A percentile compares a stretch with the other conserved stretches of the same genome.
Evolutionary conservation across 1,140 invertebrate genomes (phyloP).

Genomic region (Mya arenaria): DNA sequence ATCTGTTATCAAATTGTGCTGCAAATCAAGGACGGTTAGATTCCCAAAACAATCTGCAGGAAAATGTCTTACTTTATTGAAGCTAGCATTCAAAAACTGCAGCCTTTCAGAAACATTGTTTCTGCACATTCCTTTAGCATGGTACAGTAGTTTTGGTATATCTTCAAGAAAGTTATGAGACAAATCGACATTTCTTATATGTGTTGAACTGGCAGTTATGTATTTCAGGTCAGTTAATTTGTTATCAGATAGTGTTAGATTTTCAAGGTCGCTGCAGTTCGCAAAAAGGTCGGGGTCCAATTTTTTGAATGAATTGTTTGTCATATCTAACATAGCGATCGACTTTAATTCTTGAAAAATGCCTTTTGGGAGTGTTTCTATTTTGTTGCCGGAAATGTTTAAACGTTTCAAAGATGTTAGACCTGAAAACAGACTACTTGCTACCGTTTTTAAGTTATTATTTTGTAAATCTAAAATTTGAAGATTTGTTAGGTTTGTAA

Average conservation of each 20-base stretch:
- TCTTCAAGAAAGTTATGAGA: neutral
- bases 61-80: neutral
- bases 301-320: neutral
- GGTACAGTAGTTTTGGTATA: neutral
- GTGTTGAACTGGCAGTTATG: neutral
- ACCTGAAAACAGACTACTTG: neutral
- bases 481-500: neutral
- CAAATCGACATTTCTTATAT: neutral
- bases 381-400: neutral
- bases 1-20: neutral
- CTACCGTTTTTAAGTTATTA: conserved; percentile 1
- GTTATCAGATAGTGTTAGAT: neutral
- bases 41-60: neutral
- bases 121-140: neutral
- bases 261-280: neutral
- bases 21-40: neutral
- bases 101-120: neutral
- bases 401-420: neutral
- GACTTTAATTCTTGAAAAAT: neutral
- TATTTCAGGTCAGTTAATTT: neutral
- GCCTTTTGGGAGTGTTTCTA: neutral
- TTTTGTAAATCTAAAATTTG: neutral
- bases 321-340: neutral
- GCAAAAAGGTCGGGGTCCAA: neutral
- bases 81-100: neutral